phyloP scores from a whole-genome alignment of 2,113 vertebrate genomes.

The Bujurquina vittata region DNA sequence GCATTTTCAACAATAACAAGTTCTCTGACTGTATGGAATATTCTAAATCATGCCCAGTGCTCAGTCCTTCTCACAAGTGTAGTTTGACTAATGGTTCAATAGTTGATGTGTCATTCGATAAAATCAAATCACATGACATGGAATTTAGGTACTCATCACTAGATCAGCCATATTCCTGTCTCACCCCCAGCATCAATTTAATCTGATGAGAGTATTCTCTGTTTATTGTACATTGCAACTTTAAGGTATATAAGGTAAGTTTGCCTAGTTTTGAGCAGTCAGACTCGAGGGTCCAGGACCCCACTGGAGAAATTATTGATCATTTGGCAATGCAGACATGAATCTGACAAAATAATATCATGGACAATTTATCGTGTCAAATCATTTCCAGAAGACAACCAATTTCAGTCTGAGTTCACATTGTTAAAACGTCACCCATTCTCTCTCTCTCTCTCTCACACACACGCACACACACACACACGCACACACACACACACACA shows the following conservation, averaged over 20 bases:
- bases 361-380: not conserved
- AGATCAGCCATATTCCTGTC: not conserved
- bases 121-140: not conserved
- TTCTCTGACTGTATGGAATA: not conserved
- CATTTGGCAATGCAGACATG: not conserved
- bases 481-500: not conserved
- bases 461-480: not conserved
- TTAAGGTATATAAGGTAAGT: not conserved
- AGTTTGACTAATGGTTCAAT: not conserved
- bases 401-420: not conserved
- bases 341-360: not conserved
- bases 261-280: not conserved
- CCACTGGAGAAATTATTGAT: not conserved
- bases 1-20: not conserved
- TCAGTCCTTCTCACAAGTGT: not conserved
- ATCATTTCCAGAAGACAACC: not conserved
- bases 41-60: not conserved
- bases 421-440: constrained; percentile 5
- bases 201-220: not conserved
- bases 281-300: not conserved
- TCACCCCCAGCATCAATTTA: accelerated
- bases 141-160: not conserved
- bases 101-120: not conserved
- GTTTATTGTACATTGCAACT: not conserved
- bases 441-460: not conserved